Base-by-base conservation (phyloP, 2,888 invertebrate genomes). In the Lasioglossum zephyrum region DNA sequence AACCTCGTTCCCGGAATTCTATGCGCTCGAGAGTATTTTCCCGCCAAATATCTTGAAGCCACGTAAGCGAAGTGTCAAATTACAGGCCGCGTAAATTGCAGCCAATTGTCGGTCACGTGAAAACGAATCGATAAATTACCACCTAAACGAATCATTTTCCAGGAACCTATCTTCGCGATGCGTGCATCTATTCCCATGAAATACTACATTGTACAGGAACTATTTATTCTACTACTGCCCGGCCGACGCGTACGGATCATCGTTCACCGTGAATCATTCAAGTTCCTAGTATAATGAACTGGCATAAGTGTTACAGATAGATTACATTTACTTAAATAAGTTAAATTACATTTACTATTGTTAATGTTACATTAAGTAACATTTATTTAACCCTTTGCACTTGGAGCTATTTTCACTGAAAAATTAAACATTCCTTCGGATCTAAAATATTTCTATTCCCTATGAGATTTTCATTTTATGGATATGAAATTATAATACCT, bases 121-220 rank as follows among this genome's bases (percentile, higher is more conserved):
- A 72, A 72, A 72, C 39, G 26, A 72, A 72, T 44, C 72, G 72
- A 72, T 72, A 72, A 70, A 70, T 70, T 70, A 70, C 41, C 41
- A 4, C 41, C 70, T 41, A n/a, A 26, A 41, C n/a, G n/a, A 70
- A 70, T 41, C n/a, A 22, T 41, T 70, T 70, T 70, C 70, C n/a
- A n/a, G n/a, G 70, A 70, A 70, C 2, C 41, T n/a, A 41, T 13
- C 41, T n/a, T n/a, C 4, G 41, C 41, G n/a, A 41, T n/a, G n/a
- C n/a, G 41, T 41, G 13, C 13, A 44, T n/a, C n/a, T 13, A 16
- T n/a, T n/a, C 13, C n/a, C 69, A 13, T 41, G n/a, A 41, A 70
- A 70, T 5, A 4, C 18, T 31, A 13, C n/a, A 70, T 41, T 13
- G n/a, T 41, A 6, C 4, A 2, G 41, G 2, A 41, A 39, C n/a